A percentile compares a stretch with the other conserved stretches of the same genome.
phyloP scores from a whole-genome alignment of 2,888 invertebrate species.

The Xestia c-nigrum region DNA sequence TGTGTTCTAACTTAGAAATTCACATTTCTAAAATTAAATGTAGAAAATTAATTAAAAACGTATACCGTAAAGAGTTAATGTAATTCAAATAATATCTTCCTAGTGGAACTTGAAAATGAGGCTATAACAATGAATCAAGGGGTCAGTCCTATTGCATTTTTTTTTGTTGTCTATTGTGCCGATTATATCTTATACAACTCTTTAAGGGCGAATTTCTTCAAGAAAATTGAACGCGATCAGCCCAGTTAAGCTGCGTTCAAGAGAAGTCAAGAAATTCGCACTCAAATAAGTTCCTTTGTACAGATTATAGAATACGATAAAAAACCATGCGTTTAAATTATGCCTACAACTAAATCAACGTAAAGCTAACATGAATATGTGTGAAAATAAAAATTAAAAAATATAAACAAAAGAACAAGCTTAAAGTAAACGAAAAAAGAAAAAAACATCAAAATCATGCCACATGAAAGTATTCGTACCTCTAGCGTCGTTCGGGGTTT shows the following conservation, averaged over 20 bases:
- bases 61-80: too few relatives aligned
- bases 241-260: neutral
- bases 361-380: constrained; percentile 83
- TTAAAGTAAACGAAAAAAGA: constrained; percentile 60
- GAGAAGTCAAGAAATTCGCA: neutral
- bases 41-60: too few relatives aligned
- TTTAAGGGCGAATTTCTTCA: neutral
- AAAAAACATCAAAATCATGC: constrained; percentile 79
- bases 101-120: neutral
- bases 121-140: neutral
- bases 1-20: neutral
- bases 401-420: constrained; percentile 57
- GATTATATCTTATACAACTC: neutral
- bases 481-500: constrained; percentile 65
- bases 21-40: too few relatives aligned
- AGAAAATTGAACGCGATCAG: neutral
- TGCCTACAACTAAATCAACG: constrained; percentile 48
- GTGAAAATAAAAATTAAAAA: constrained; percentile 73
- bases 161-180: neutral
- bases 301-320: constrained; percentile 24
- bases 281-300: neutral
- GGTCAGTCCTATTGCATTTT: neutral
- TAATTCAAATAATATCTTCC: neutral
- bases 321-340: constrained; percentile 65
- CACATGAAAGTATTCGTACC: constrained; percentile 76